Evolutionary conservation across 2,888 invertebrate genomes (phyloP).

Genomic region (Imbricaverruca yamaguchii): DNA sequence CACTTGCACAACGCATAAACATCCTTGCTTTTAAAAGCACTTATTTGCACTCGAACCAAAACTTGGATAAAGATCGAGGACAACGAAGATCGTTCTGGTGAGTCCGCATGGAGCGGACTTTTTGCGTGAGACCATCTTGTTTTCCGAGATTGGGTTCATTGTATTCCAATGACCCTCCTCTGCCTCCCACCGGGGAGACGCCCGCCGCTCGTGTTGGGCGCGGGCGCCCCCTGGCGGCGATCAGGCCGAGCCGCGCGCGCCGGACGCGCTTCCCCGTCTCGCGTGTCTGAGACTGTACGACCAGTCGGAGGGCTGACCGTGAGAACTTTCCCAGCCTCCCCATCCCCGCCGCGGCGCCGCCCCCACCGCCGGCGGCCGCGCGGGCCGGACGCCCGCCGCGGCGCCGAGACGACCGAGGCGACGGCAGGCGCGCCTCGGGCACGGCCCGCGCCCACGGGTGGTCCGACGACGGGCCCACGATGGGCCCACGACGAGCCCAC

Average conservation of each 20-base stretch:
- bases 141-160: too few relatives aligned
- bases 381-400: neutral
- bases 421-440: neutral
- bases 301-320: neutral
- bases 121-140: too few relatives aligned
- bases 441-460: neutral
- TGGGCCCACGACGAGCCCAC: neutral
- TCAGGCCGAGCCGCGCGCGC: neutral
- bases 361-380: neutral
- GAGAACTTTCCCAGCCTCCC: conserved; percentile 2
- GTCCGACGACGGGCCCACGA: neutral
- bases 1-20: too few relatives aligned
- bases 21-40: too few relatives aligned
- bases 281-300: conserved; percentile 3
- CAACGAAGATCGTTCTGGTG: too few relatives aligned
- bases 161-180: too few relatives aligned
- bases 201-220: neutral
- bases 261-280: conserved; percentile 1
- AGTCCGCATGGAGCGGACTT: too few relatives aligned
- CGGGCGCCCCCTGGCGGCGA: neutral
- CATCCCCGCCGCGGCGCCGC: neutral
- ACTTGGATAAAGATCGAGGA: too few relatives aligned
- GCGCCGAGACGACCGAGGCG: neutral
- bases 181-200: too few relatives aligned
- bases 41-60: too few relatives aligned